Percentiles rank a stretch among this genome's conserved stretches.
phyloP scores from a whole-genome alignment of 2,888 invertebrate species.

The Arrhopalites spinosus region DNA sequence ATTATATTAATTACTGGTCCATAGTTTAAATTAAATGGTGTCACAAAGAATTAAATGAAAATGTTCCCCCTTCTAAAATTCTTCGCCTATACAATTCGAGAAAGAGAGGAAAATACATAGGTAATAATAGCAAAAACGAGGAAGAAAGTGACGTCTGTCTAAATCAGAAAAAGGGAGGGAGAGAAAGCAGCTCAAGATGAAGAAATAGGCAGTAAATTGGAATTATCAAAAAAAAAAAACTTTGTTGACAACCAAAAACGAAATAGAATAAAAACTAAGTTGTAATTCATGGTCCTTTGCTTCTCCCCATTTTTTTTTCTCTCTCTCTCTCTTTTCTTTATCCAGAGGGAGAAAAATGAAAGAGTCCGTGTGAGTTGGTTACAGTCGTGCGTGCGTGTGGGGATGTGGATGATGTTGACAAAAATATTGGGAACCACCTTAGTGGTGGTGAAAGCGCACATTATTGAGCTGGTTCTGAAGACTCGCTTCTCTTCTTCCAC shows the following conservation, averaged over 20 bases:
- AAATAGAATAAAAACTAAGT: constrained; percentile 6
- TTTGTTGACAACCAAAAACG: not conserved
- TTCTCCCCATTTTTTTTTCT: too few species aligned
- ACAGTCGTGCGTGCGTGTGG: not conserved
- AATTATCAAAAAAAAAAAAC: not conserved
- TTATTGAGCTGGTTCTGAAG: not conserved
- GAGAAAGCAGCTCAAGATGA: constrained; percentile 41
- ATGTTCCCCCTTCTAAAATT: too few species aligned
- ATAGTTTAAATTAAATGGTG: too few species aligned
- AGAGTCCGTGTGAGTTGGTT: not conserved
- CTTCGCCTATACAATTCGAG: too few species aligned
- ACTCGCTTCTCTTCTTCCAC: not conserved
- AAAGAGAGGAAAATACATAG: too few species aligned
- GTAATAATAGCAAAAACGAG: too few species aligned
- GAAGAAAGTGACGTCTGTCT: constrained; percentile 31
- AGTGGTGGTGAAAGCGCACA: not conserved
- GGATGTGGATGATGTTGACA: constrained; percentile 26
- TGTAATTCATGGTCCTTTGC: constrained; percentile 6
- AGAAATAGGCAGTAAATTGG: constrained; percentile 44
- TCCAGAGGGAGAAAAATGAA: not conserved
- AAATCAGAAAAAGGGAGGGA: constrained; percentile 35
- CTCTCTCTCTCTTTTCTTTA: constrained; percentile 12
- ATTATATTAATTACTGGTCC: too few species aligned
- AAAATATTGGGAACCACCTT: constrained; percentile 25
- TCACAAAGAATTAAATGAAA: too few species aligned